Base-by-base conservation (phyloP, 1,140 invertebrate genomes). In the Ostrea denselamellosa region DNA sequence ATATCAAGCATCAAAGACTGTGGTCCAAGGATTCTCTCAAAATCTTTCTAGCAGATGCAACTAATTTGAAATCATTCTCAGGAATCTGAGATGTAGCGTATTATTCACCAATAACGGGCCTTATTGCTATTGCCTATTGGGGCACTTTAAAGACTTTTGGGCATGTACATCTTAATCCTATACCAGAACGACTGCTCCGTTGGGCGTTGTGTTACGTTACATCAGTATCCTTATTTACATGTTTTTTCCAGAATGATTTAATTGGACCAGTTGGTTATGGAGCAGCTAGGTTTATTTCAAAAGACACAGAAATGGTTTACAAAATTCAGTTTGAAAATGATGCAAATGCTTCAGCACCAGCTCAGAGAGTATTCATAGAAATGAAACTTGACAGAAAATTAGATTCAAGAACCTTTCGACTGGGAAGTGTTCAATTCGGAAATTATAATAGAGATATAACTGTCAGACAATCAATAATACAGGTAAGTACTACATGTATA, bases 301-400 rank as follows among this genome's bases (percentile, higher is more conserved):
- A 87, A 25, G 71, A 87, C n/a, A 65, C 68, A 19, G 56, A 51
- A 3, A 81, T 89, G 84, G 14, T 52, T 77, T 85, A 87, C 34
- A 89, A 58, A 85, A 89, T 89, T 14, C 68, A 71, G 54, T 89
- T 89, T 85, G 88, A 89, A 85, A 89, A 89, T 83, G 62, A 85
- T 52, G 86, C 44, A 51, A 89, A 89, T 68, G 88, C 88, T 62
- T 62, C 86, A n/a, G 88, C 88, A 12, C 86, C 88, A 28, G 88
- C 88, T 14, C 88, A 89, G 65, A 52, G 56, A 34, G 88, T 89
- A 12, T 89, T 84, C 14, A 77, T 89, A 22, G 86, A 85, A 34
- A 83, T 87, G 51, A 53, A 10, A 8, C 87, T 86, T 19, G 86
- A 83, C 82, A 25, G 83, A n/a, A 14, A 77, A 2, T 53, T 89